Evolutionary conservation across 2,113 vertebrate genomes (phyloP).

Genomic region (Pluvianellus socialis): DNA sequence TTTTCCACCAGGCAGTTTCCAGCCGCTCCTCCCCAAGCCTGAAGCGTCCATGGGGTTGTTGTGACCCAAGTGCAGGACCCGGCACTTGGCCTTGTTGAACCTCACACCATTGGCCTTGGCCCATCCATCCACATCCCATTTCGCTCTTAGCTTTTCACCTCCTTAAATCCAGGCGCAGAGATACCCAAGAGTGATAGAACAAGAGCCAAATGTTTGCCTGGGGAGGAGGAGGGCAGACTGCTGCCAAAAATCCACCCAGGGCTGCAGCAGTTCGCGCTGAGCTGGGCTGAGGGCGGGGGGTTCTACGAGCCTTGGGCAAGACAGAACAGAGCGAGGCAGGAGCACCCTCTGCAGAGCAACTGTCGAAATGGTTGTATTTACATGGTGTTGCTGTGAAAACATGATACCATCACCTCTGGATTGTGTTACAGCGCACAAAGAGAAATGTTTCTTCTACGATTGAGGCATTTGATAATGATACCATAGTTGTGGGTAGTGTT

Average conservation of each 20-base stretch:
- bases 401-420: rapidly evolving
- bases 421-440: rapidly evolving
- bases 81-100: too few relatives aligned
- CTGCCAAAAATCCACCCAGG: background rate
- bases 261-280: background rate
- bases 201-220: background rate
- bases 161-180: background rate
- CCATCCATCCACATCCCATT: too few relatives aligned
- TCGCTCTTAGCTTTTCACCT: background rate
- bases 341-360: background rate
- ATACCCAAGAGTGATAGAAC: background rate
- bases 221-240: background rate
- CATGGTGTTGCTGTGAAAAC: background rate
- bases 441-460: background rate
- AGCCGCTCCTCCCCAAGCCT: too few relatives aligned
- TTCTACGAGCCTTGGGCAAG: background rate
- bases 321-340: background rate
- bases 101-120: too few relatives aligned
- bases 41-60: too few relatives aligned
- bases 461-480: background rate
- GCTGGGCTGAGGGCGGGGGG: background rate
- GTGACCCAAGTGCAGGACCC: too few relatives aligned
- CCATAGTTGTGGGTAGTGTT: rapidly evolving
- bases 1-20: too few relatives aligned
- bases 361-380: rapidly evolving